phyloP scores from a whole-genome alignment of 2,797 vertebrate genomes.

The Sebastes melanostomus region DNA sequence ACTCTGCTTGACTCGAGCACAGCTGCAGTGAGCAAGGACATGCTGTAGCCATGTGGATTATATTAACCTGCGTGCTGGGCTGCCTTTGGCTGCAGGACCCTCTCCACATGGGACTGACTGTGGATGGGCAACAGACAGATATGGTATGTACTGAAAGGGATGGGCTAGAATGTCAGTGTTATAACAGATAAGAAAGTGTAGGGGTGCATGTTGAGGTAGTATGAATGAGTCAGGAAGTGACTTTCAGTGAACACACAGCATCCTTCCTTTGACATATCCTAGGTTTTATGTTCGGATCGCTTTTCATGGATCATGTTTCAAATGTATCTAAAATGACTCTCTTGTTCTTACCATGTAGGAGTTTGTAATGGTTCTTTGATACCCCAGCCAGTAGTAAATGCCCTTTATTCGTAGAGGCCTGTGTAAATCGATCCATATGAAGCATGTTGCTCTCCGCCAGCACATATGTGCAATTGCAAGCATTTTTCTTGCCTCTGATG shows the following conservation, averaged over 20 bases:
- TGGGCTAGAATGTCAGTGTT: background rate
- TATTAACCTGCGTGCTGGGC: constrained; percentile 52
- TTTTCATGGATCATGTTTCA: background rate
- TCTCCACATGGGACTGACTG: constrained; percentile 49
- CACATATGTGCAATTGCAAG: constrained; percentile 1
- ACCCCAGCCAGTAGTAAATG: background rate
- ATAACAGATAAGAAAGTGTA: background rate
- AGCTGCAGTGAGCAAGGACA: constrained; percentile 40
- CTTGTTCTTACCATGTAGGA: background rate
- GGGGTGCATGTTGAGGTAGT: background rate
- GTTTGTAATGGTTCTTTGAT: background rate
- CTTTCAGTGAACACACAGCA: background rate
- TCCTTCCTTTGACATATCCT: background rate
- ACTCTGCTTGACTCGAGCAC: constrained; percentile 20
- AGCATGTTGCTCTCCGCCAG: background rate
- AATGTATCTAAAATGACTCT: background rate
- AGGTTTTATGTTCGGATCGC: background rate
- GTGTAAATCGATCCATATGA: constrained; percentile 42
- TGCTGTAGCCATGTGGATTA: constrained; percentile 66
- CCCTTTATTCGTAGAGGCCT: constrained; percentile 4
- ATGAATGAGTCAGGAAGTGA: background rate
- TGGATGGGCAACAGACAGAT: constrained; percentile 42
- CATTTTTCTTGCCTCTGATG: background rate
- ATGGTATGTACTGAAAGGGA: constrained; percentile 45
- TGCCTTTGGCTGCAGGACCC: constrained; percentile 51